Evolutionary conservation across 2,113 vertebrate species (phyloP), one percentile per base, ranked within the genome.

Genomic region (Cynopterus brachyotis): DNA sequence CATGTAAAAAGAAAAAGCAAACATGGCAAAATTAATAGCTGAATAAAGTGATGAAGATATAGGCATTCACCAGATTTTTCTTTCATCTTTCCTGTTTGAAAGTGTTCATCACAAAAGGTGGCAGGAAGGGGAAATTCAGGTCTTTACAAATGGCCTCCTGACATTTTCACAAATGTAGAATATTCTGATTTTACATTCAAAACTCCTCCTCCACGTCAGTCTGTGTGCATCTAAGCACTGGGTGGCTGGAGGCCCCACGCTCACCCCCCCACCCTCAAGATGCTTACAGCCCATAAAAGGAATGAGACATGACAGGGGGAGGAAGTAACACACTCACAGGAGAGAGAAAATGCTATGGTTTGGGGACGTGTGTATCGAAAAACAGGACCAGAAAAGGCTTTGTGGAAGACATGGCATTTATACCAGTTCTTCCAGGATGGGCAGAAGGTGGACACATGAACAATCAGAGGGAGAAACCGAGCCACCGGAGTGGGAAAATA

Each of bases 181-280:
- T 47, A n/a, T 45, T 64, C 32, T 30, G 8, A 19, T 5, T 50
- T 73, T 5, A n/a, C 15, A 5, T 37, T 22, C 26, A 42, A 28
- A 62, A 35, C 9, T 0, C 72, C 19, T 60, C 10, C 11, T 0
- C 6, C 6, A 28, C 4, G 37, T 35, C 17, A 19, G 35, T 3
- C 6, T n/a, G 1, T 3, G 9, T 6, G 2, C 30, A 47, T 28
- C 9, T 32, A 12, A 35, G 15, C 9, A 5, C 37, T 4, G 12
- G 57, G 24, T 7, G 37, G 28, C 40, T 7, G 45, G 32, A 30
- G 62, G 37, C 4, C 5, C 24, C 2, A 3, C 5, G 15, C 19
- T 35, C 35, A 37, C 12, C 9, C 9, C 50, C 6, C 35, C 42
- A 30, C 16, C 62, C n/a, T 15, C 11, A 1, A 66, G 12, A 70